phyloP scores from a whole-genome alignment of 2,113 vertebrate genomes.

The Rhinoderma darwinii region DNA sequence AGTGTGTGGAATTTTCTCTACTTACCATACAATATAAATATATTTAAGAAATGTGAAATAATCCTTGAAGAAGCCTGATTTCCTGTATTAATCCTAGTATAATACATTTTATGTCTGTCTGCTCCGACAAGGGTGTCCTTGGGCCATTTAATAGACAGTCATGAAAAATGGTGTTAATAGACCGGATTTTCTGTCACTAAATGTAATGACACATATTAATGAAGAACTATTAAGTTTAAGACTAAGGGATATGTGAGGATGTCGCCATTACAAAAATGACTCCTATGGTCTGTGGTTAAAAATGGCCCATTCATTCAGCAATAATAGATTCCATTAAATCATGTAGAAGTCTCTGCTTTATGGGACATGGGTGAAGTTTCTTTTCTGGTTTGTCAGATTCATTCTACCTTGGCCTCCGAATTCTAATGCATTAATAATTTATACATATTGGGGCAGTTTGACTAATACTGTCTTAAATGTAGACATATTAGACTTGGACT shows the following conservation, averaged over 20 bases:
- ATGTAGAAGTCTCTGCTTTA: no score
- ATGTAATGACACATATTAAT: conserved; percentile 9
- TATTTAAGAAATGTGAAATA: conserved; percentile 25
- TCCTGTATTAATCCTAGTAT: not conserved
- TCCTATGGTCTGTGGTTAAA: not conserved
- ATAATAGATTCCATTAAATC: not conserved
- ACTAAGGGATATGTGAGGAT: not conserved
- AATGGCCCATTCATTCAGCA: not conserved
- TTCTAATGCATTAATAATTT: not conserved
- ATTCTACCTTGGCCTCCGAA: not conserved
- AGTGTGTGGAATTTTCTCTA: not conserved
- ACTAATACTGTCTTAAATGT: not conserved
- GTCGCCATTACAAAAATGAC: not conserved
- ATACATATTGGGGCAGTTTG: no score
- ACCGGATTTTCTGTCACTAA: not conserved
- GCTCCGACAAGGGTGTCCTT: not conserved
- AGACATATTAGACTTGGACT: no score
- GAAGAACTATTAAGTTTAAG: not conserved
- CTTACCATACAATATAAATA: not conserved
- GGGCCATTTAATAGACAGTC: not conserved
- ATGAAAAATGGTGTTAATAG: not conserved
- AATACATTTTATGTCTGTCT: not conserved
- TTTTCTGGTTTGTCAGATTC: not conserved
- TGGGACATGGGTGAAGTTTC: not conserved
- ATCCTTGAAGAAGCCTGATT: not conserved